Conservation (phyloP, 2,888 invertebrate genomes). For the Drosophila nigritarsus region DNA sequence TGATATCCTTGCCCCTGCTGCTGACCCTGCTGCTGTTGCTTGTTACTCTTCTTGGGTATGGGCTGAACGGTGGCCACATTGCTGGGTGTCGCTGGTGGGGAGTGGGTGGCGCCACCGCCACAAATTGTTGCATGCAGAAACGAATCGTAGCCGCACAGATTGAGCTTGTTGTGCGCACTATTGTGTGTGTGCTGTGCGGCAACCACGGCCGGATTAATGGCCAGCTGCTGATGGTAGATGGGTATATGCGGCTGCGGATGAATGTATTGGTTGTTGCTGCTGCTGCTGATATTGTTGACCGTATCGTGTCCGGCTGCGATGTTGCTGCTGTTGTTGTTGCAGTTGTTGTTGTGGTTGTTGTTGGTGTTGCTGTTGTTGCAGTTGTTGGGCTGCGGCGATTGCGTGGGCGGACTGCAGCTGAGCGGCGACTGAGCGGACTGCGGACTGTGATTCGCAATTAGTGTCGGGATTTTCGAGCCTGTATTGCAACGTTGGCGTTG, state of each 20-base stretch:
- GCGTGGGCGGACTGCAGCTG: slow-evolving; percentile 81
- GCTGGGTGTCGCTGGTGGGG: slow-evolving; percentile 77
- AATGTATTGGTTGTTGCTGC: slow-evolving; percentile 39
- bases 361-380: slow-evolving; percentile 12
- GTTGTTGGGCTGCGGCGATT: slow-evolving; percentile 62
- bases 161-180: slow-evolving; percentile 84
- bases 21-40: slow-evolving; percentile 23
- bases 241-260: slow-evolving; percentile 86
- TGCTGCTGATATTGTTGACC: slow-evolving; percentile 49
- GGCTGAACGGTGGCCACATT: slow-evolving; percentile 83
- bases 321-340: slow-evolving; percentile 46
- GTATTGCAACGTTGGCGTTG: slow-evolving; percentile 85
- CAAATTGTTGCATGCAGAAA: slow-evolving; percentile 89
- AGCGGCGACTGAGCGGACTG: slow-evolving; percentile 74
- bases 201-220: slow-evolving; percentile 87
- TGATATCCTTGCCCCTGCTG: slow-evolving; percentile 39
- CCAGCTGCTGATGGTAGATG: slow-evolving; percentile 88
- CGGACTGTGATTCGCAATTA: slow-evolving; percentile 82
- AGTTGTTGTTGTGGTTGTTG: not conserved
- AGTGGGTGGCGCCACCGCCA: slow-evolving; percentile 78
- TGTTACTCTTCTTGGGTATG: slow-evolving; percentile 72
- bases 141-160: slow-evolving; percentile 87
- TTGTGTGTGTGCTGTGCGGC: slow-evolving; percentile 80
- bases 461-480: slow-evolving; percentile 84
- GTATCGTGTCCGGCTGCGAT: slow-evolving; percentile 56